Conservation (phyloP, 2,888 invertebrate species). For the Xestia xanthographa region DNA sequence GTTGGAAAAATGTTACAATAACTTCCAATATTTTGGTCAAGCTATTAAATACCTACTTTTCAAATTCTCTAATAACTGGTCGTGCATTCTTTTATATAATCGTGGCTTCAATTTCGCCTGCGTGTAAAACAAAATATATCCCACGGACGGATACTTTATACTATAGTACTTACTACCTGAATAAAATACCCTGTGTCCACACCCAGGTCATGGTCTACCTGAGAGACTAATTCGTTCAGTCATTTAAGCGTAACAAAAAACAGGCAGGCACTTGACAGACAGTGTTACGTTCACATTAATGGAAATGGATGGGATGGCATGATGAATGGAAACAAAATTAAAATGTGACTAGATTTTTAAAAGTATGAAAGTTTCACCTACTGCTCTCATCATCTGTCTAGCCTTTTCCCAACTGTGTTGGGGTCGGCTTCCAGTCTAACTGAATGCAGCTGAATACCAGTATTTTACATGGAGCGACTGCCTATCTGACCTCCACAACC, state of each 20-base stretch:
- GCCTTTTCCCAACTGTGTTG: too few relatives aligned
- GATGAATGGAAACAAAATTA: background rate
- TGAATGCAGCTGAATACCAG: too few relatives aligned
- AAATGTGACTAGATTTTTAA: background rate
- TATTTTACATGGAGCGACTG: too few relatives aligned
- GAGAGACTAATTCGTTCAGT: too few relatives aligned
- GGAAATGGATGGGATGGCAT: background rate
- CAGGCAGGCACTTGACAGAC: background rate
- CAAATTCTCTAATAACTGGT: background rate
- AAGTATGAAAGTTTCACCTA: background rate
- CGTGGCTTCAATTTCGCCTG: background rate
- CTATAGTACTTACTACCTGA: background rate
- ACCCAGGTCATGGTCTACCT: background rate
- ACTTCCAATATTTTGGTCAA: background rate
- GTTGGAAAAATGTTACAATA: slow-evolving; percentile 4
- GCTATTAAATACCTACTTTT: background rate
- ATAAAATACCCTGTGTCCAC: background rate
- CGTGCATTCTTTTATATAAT: too few relatives aligned
- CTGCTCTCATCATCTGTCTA: too few relatives aligned
- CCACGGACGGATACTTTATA: background rate
- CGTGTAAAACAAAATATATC: background rate
- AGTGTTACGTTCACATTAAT: background rate
- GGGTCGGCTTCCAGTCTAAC: too few relatives aligned
- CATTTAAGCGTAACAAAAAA: background rate
- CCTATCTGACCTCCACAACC: too few relatives aligned